phyloP scores from a whole-genome alignment of 2,113 vertebrate genomes.

The Erinaceus europaeus region DNA sequence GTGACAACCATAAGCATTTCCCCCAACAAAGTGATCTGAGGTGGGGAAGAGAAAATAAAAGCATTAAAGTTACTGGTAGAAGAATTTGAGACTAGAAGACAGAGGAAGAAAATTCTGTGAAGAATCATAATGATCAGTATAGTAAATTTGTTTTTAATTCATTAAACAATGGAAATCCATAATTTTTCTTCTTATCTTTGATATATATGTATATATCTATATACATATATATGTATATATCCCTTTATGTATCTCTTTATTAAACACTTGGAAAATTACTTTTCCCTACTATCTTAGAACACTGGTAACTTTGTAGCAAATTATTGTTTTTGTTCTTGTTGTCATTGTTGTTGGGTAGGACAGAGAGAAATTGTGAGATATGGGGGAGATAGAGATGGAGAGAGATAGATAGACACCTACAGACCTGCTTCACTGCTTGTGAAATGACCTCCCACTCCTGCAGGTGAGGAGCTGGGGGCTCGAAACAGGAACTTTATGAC shows the following conservation, averaged over 20 bases:
- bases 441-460: no score
- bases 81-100: background rate
- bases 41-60: no score
- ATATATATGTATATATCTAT: background rate
- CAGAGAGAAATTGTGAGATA: no score
- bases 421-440: no score
- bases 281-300: background rate
- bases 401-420: no score
- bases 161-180: background rate
- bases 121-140: background rate
- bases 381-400: no score
- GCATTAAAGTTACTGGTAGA: background rate
- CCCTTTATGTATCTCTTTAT: background rate
- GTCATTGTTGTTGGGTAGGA: no score
- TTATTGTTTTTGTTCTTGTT: background rate
- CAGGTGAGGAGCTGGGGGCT: no score
- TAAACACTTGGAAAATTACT: background rate
- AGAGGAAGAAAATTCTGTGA: background rate
- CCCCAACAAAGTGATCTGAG: no score
- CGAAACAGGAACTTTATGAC: no score
- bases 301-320: slow-evolving; percentile 23
- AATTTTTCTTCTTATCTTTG: background rate
- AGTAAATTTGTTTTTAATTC: slow-evolving; percentile 20
- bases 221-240: background rate
- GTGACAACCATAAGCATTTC: no score